Base-by-base conservation (phyloP, 2,888 invertebrate species). In the Lacanobia oleracea region DNA sequence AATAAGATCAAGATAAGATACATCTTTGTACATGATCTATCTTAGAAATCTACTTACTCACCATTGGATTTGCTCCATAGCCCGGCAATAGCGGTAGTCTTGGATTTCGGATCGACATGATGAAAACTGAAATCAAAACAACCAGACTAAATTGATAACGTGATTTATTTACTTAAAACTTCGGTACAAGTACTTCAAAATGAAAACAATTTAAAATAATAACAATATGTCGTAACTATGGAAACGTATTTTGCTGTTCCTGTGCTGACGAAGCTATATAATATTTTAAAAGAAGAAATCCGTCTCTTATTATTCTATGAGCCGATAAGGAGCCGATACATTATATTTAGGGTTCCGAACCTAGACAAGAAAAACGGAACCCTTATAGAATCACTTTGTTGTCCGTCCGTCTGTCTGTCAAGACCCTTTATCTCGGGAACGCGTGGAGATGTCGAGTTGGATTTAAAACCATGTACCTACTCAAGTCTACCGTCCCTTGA, bases 11-110 rank as follows among this genome's bases (percentile, higher is more conserved):
- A 51, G 27, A 27, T 27, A 27, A 27, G 50, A 21, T 21, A 10
- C 50, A 51, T 48, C 8, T 51, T 51, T 51, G 10, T 51, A 21
- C 21, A 51, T 18, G 18, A 16, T 6, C 7, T 43, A 43, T 16
- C 7, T n/a, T 50, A 7, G 14, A 7, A 37, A 23, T 45, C n/a
- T 71, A 60, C 43, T 21, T 81, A 94, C 96, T 97, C 96, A 97
- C 98, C 92, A 97, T 96, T 73, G 97, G 94, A 90, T 96, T 95
- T 27, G 97, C 96, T 51, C 97, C 97, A 88, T 97, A 97, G 65
- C 98, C 98, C 3, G 98, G 98, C 79, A 98, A 94, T 84, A 97
- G 93, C 1, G 98, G 98, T 88, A 98, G 94, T 89, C 97, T 96
- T 48, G 97, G 97, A 89, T 97, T 96, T 72, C 97, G 95, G 71